Base-by-base conservation (phyloP, 2,888 invertebrate genomes). In the Phortica magna region DNA sequence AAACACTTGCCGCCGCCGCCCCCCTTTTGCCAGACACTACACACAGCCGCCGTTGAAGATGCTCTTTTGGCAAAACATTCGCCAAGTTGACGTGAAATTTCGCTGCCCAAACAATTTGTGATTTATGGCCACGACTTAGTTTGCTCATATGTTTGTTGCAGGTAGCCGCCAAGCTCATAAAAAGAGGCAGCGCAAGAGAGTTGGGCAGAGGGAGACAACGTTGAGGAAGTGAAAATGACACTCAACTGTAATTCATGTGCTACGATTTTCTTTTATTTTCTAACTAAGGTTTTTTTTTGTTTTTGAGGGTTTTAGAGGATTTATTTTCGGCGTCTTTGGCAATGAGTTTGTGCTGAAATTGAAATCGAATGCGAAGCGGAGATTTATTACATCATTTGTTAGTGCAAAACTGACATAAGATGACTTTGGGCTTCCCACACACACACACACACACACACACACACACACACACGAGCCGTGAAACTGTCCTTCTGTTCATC, bases 341-440 rank as follows among this genome's bases (percentile, higher is more conserved):
- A 2, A 14, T 61, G 17, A 22, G 4, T 65, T 65, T 65, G 65
- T 65, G 10, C 39, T 41, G 65, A 65, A 65, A 65, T 65, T 65
- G 31, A 65, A 65, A 65, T 5, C 65, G 65, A 14, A 65, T 65
- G 65, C 65, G 7, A 39, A 65, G 39, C 67, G n/a, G 14, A 67
- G 67, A 67, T 42, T 67, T 67, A 67, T 67, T 17, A 42, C 67
- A 42, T n/a, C 42, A 67, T 67, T 67, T 67, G 67, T 67, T 67
- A 42, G 67, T 67, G 39, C 48, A 48, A 14, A 48, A 48, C 48
- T 48, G 48, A 9, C 48, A 48, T 14, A 48, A 48, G 14, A 14
- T 48, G 14, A 9, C 48, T 9, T 48, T 48, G 12, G 53, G 10
- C 7, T 53, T n/a, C 2, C 2, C 10, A 53, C 53, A n/a, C 53